These are phyloP conservation scores for Esox lucius DNA, from an alignment of 2,797 vertebrate genomes.

Conservation along the genomic window DNA sequence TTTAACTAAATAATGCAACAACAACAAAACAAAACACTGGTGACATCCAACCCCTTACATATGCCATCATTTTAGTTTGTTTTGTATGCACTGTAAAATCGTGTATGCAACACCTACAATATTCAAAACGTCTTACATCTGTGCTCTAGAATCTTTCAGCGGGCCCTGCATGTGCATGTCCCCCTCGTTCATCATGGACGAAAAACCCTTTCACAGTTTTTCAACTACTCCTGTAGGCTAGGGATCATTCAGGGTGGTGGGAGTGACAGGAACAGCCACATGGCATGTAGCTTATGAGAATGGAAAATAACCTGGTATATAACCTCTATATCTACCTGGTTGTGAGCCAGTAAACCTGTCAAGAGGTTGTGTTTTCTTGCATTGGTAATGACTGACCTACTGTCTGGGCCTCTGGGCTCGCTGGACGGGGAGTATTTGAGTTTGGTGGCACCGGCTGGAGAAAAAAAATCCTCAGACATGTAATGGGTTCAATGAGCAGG, in stretches of 20 bases:
- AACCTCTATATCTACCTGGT: conserved; percentile 21
- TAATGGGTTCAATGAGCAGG: conserved; percentile 53
- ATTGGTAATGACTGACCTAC: conserved; percentile 46
- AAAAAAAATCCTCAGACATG: conserved; percentile 56
- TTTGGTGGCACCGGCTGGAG: conserved; percentile 29
- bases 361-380: conserved; percentile 39
- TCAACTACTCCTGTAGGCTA: conserved; percentile 13
- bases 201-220: conserved; percentile 24
- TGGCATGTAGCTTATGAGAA: conserved; percentile 29
- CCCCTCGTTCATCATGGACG: too few species aligned
- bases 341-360: conserved; percentile 53
- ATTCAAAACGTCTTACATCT: too few species aligned
- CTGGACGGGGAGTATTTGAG: conserved; percentile 36
- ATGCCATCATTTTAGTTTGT: too few species aligned
- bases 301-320: conserved; percentile 33
- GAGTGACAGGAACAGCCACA: background rate
- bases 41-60: too few species aligned
- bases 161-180: conserved; percentile 14
- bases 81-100: too few species aligned
- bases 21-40: too few species aligned
- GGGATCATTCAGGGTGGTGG: conserved; percentile 1
- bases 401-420: conserved; percentile 35
- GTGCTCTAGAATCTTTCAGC: background rate
- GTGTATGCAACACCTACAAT: too few species aligned
- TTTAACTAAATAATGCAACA: too few species aligned